phyloP scores from a whole-genome alignment of 2,797 vertebrate genomes.

The Heteromormyrus szaboi region DNA sequence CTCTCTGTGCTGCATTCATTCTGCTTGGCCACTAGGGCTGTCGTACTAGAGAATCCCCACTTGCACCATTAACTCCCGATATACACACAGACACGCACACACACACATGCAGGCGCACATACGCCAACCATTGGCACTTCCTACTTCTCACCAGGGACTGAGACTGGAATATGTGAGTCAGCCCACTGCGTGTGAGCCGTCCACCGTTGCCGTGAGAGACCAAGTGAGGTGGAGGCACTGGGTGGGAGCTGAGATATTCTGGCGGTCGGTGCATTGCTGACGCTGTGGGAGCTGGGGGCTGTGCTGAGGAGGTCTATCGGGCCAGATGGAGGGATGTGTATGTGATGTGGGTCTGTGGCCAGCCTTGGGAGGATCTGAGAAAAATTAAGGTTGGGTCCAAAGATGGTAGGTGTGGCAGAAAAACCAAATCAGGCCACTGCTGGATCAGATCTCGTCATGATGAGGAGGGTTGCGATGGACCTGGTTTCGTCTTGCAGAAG shows the following conservation, averaged over 20 bases:
- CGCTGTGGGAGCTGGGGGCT: slow-evolving; percentile 26
- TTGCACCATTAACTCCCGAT: slow-evolving; percentile 41
- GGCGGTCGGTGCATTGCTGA: slow-evolving; percentile 24
- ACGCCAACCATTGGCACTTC: slow-evolving; percentile 19
- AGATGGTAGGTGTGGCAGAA: slow-evolving; percentile 1
- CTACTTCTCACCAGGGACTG: slow-evolving; percentile 31
- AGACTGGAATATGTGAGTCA: slow-evolving; percentile 53
- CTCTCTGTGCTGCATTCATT: slow-evolving; percentile 34
- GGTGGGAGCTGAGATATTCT: slow-evolving; percentile 42
- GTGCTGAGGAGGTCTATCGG: slow-evolving; percentile 36
- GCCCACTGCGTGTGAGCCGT: slow-evolving; percentile 33
- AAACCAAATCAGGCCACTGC: background rate
- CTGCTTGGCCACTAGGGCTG: slow-evolving; percentile 51
- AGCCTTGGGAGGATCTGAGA: slow-evolving; percentile 33
- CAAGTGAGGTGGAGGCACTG: slow-evolving; percentile 38
- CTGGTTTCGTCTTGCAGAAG: background rate
- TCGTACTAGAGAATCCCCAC: slow-evolving; percentile 46
- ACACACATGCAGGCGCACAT: slow-evolving; percentile 16
- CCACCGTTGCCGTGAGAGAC: slow-evolving; percentile 52
- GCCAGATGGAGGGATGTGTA: slow-evolving; percentile 16
- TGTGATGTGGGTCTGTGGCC: slow-evolving; percentile 18
- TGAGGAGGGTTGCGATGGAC: background rate
- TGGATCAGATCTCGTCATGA: background rate
- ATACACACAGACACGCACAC: slow-evolving; percentile 27
- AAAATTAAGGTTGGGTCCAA: slow-evolving; percentile 13